phyloP scores from a whole-genome alignment of 2,797 vertebrate species.

The Gephyroberyx darwinii region DNA sequence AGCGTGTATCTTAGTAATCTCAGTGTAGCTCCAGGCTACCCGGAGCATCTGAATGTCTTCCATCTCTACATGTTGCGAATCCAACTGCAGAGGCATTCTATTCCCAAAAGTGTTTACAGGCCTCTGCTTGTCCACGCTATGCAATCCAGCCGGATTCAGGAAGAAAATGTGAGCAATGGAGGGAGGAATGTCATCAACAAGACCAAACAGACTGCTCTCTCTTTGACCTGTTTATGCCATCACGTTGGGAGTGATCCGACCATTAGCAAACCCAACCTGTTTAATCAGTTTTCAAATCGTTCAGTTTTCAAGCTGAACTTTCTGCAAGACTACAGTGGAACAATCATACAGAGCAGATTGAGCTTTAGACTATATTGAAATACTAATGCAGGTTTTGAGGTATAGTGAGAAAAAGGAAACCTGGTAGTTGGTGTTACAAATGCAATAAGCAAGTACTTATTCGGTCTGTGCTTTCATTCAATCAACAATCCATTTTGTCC shows the following conservation, averaged over 20 bases:
- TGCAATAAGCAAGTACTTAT: neutral
- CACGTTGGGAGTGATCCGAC: constrained; percentile 47
- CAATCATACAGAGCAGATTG: neutral
- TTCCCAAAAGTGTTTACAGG: constrained; percentile 65
- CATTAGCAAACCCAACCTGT: constrained; percentile 65
- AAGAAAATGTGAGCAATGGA: constrained; percentile 85
- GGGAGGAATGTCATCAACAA: constrained; percentile 83
- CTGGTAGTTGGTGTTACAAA: neutral
- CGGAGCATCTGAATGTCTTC: constrained; percentile 53
- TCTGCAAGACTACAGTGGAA: neutral
- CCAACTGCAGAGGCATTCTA: constrained; percentile 48
- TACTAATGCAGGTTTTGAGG: neutral
- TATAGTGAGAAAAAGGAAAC: constrained; percentile 2
- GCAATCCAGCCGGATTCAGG: constrained; percentile 82
- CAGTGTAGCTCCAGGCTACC: constrained; percentile 67
- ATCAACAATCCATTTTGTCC: constrained; percentile 1
- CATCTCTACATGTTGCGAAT: constrained; percentile 58
- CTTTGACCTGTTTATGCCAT: constrained; percentile 72
- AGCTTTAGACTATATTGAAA: constrained; percentile 3
- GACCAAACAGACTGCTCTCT: constrained; percentile 80
- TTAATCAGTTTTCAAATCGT: constrained; percentile 52
- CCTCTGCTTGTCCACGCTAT: constrained; percentile 79
- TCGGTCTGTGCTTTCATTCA: neutral
- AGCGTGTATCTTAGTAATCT: constrained; percentile 47
- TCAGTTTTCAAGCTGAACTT: constrained; percentile 30